Base-by-base conservation (phyloP, 2,888 invertebrate species). In the Drosophila kambysellisi region DNA sequence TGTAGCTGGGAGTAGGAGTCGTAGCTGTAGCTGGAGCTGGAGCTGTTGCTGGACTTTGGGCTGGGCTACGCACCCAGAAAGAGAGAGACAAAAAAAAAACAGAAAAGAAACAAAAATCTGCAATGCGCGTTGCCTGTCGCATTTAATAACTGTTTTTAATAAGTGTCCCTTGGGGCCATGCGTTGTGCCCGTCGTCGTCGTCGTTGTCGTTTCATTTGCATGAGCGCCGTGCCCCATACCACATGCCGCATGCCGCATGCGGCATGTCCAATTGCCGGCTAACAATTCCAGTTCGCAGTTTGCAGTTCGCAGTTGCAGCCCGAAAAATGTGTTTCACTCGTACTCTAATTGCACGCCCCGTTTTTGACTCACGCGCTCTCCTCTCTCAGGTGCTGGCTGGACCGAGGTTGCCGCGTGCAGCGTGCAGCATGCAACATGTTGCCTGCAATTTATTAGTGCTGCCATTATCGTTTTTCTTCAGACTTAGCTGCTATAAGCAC, bases 371-470 rank as follows among this genome's bases (percentile, higher is more conserved):
- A 82, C 79, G 79, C 81, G 83, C 81, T 82, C 76, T 56, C 39
- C 12, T 12, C 39, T 56, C 77, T 89, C 81, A 83, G 86, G 84
- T 88, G 88, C 76, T 82, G 71, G 61, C 37, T 39, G 70, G 12
- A 35, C 48, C 51, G 35, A 17, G 48, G 43, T 39, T 12, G 64
- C 70, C 66, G 71, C 82, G 87, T 86, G 82, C 89, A 88, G 74
- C 84, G 87, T 86, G 82, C 89, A 88, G 74, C 84, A 87, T 88
- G 89, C 87, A 89, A 82, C 87, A 89, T 84, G 85, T 89, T 89
- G 88, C 76, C 83, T 81, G 88, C 88, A 88, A 89, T 88, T 89
- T 89, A 88, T 89, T 89, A 89, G 90, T 90, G 90, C 85, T 90
- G 83, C 87, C 89, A 89, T 90, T 84, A 88, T 89, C 82, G 90